Conservation (phyloP, 2,797 vertebrate genomes). For the Rhabdophis nuchalis region DNA sequence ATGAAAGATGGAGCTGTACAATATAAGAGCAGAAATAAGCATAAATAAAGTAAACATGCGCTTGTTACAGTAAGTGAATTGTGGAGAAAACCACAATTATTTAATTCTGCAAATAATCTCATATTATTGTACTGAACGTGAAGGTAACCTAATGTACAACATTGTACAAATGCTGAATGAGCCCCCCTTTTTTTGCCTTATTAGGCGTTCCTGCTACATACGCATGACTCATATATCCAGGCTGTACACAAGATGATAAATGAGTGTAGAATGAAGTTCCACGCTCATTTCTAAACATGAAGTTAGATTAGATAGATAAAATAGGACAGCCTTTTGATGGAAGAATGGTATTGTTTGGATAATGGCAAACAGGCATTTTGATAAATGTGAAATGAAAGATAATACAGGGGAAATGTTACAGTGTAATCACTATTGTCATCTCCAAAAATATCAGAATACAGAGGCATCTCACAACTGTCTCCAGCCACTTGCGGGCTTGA, state of each 20-base stretch:
- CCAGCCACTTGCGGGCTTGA: not conserved
- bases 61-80: not conserved
- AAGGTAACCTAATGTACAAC: not conserved
- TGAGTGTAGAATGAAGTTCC: constrained; percentile 2
- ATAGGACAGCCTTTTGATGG: constrained; percentile 6
- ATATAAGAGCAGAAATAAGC: not conserved
- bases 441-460: not conserved
- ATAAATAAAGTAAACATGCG: not conserved
- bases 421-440: not conserved
- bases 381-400: not conserved
- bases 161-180: not conserved
- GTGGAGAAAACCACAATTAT: not conserved
- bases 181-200: not conserved
- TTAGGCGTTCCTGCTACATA: not conserved
- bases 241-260: constrained; percentile 18
- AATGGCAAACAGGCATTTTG: constrained; percentile 13
- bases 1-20: not conserved
- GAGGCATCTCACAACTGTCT: not conserved
- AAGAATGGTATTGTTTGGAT: constrained; percentile 19
- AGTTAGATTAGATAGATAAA: constrained; percentile 4
- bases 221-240: constrained; percentile 39
- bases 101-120: not conserved
- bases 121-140: not conserved
- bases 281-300: constrained; percentile 7
- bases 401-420: not conserved